Conservation (phyloP, 2,888 invertebrate species). For the Catotricha subobsoleta region DNA sequence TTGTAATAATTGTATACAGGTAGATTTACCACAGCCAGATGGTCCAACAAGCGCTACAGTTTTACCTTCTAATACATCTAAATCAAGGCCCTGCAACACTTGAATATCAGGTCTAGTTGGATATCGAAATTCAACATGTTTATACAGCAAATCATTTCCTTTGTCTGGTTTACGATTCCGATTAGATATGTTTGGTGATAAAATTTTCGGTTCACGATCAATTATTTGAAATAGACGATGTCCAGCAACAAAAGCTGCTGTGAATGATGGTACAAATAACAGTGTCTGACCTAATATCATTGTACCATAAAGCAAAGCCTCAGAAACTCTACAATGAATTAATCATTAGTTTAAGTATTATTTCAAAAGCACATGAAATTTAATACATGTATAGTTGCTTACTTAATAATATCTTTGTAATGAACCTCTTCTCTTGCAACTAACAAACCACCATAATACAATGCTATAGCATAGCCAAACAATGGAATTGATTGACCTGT, state of each 20-base stretch:
- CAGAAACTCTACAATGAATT: conserved; percentile 40
- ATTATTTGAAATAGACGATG: conserved; percentile 47
- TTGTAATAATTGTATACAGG: conserved; percentile 61
- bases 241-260: conserved; percentile 52
- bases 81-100: conserved; percentile 51
- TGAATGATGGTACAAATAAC: conserved; percentile 61
- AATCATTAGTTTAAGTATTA: not conserved
- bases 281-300: conserved; percentile 66
- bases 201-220: conserved; percentile 38
- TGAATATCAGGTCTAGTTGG: conserved; percentile 58
- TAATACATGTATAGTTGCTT: conserved; percentile 17
- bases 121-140: conserved; percentile 57
- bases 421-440: conserved; percentile 42
- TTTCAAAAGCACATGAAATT: not conserved
- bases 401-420: conserved; percentile 56
- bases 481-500: conserved; percentile 53
- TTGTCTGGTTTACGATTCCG: conserved; percentile 6
- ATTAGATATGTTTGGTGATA: conserved; percentile 27
- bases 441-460: conserved; percentile 54
- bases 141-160: conserved; percentile 38
- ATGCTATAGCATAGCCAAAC: conserved; percentile 50
- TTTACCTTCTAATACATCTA: conserved; percentile 48
- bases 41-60: conserved; percentile 57
- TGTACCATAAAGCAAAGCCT: conserved; percentile 57
- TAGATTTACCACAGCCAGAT: conserved; percentile 63